phyloP scores from a whole-genome alignment of 2,888 invertebrate species.

The Leptodirus hochenwartii region DNA sequence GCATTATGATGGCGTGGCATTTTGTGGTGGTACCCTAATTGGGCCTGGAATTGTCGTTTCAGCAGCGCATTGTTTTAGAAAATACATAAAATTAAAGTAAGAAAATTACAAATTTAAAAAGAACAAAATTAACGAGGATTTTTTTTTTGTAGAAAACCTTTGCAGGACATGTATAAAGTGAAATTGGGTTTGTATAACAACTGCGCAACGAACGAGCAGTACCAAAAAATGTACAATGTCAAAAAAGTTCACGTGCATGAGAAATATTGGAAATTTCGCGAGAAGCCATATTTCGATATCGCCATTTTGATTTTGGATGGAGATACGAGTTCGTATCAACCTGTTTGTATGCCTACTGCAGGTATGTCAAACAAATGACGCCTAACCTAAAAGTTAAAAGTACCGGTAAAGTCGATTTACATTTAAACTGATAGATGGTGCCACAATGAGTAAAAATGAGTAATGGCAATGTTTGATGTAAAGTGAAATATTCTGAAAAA shows the following conservation, averaged over 20 bases:
- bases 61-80: constrained; percentile 26
- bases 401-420: too few species aligned
- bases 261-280: constrained; percentile 18
- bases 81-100: constrained; percentile 8
- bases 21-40: constrained; percentile 24
- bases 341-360: constrained; percentile 21
- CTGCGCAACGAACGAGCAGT: constrained; percentile 18
- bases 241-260: constrained; percentile 23
- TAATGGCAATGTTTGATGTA: too few species aligned
- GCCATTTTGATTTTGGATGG: constrained; percentile 19
- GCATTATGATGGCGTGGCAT: constrained; percentile 15
- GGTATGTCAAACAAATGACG: too few species aligned
- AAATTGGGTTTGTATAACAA: constrained; percentile 23
- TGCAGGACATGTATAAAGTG: constrained; percentile 20
- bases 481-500: too few species aligned
- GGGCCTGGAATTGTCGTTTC: constrained; percentile 21
- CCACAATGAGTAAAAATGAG: too few species aligned
- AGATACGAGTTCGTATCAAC: constrained; percentile 17
- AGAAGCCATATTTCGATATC: constrained; percentile 23
- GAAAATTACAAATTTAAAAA: neutral
- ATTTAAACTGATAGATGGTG: too few species aligned
- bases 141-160: constrained; percentile 9
- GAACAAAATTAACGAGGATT: neutral
- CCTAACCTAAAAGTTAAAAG: too few species aligned
- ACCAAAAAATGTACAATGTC: constrained; percentile 16